Percentiles rank a stretch among this genome's conserved stretches.
phyloP scores from a whole-genome alignment of 2,113 vertebrate genomes.

The Phylloscopus whistleri region DNA sequence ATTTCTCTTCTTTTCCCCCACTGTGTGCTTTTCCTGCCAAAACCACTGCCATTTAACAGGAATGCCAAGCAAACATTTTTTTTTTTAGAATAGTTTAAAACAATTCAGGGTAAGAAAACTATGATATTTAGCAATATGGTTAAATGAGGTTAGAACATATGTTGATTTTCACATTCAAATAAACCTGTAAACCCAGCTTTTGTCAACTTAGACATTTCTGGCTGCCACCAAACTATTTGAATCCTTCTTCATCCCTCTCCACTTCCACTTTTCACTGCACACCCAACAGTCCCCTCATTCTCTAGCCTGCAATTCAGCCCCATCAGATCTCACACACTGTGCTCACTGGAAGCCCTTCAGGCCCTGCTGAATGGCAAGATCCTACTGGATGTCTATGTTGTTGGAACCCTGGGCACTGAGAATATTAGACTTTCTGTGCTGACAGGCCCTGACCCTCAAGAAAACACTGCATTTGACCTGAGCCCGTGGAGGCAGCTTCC shows the following conservation, averaged over 20 bases:
- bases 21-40: neutral
- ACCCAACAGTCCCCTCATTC: neutral
- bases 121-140: neutral
- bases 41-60: neutral
- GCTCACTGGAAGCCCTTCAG: neutral
- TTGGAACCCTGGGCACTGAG: neutral
- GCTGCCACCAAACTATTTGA: neutral
- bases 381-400: neutral
- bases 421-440: neutral
- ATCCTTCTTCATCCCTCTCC: neutral
- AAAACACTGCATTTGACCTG: neutral
- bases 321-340: neutral
- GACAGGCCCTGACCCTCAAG: neutral
- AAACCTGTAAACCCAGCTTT: neutral
- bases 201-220: neutral
- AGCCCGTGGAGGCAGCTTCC: accelerated
- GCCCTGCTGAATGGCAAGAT: neutral
- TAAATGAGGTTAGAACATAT: neutral
- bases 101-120: neutral
- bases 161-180: neutral
- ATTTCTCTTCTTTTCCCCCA: neutral
- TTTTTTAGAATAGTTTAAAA: neutral
- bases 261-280: neutral
- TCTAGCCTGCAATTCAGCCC: neutral
- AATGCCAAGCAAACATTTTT: neutral